These are phyloP conservation scores for Leptoteleia sp. DNA, from an alignment of 1,140 invertebrate species.

Conservation along the genomic window DNA sequence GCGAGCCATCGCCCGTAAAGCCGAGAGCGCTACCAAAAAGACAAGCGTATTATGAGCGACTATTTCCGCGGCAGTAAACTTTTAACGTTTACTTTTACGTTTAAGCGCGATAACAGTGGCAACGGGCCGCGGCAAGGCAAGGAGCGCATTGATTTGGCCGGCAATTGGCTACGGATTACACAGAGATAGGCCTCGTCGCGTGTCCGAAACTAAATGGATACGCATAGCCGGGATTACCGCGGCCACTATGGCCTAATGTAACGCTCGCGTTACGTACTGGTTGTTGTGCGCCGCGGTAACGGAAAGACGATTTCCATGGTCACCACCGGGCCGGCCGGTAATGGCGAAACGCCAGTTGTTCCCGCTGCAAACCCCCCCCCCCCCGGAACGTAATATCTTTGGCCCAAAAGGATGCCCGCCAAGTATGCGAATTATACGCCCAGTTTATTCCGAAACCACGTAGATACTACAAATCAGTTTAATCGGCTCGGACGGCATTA, in stretches of 20 bases:
- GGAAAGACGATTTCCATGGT: slow-evolving; percentile 69
- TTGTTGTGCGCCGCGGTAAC: slow-evolving; percentile 68
- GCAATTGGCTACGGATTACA: slow-evolving; percentile 78
- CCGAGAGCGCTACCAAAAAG: slow-evolving; percentile 7
- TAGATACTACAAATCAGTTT: slow-evolving; percentile 43
- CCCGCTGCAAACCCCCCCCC: slow-evolving; percentile 34
- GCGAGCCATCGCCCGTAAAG: slow-evolving; percentile 8
- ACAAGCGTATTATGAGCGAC: slow-evolving; percentile 38
- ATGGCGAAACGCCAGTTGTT: slow-evolving; percentile 53
- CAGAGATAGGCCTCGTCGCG: slow-evolving; percentile 71
- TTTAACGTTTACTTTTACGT: slow-evolving; percentile 29
- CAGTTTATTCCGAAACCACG: slow-evolving; percentile 68
- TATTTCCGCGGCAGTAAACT: slow-evolving; percentile 27
- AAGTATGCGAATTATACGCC: slow-evolving; percentile 67
- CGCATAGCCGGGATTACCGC: slow-evolving; percentile 79
- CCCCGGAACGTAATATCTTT: slow-evolving; percentile 66
- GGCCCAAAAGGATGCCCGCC: slow-evolving; percentile 47
- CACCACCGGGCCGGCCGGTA: slow-evolving; percentile 31
- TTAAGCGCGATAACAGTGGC: slow-evolving; percentile 32
- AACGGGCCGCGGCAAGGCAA: not conserved
- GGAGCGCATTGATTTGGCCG: slow-evolving; percentile 75
- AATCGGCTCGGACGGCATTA: slow-evolving; percentile 33
- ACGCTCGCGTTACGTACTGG: slow-evolving; percentile 68
- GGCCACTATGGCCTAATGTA: slow-evolving; percentile 73
- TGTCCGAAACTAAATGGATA: slow-evolving; percentile 77